Conservation (phyloP, 2,888 invertebrate species). For the Acanthopleura granulata region DNA sequence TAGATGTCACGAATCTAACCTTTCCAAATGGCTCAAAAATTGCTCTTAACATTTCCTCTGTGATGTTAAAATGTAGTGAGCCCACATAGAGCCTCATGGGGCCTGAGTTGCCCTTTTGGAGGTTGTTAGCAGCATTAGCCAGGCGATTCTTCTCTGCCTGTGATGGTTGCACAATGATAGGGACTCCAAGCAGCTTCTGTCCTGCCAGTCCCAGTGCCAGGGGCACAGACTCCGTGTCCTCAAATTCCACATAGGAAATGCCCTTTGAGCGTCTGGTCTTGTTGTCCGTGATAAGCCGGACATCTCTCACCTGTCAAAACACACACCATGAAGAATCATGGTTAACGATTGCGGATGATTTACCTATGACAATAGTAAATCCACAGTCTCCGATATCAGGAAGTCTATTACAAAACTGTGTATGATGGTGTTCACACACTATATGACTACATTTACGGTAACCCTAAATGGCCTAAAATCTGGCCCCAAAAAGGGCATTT, state of each 20-base stretch:
- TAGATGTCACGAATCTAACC: conserved; percentile 47
- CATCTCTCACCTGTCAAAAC: conserved; percentile 81
- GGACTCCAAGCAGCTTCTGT: conserved; percentile 94
- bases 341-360: no score
- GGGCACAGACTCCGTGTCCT: conserved; percentile 96
- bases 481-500: no score
- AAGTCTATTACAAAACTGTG: no score
- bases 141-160: conserved; percentile 83
- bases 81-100: conserved; percentile 98
- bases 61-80: conserved; percentile 97
- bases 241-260: conserved; percentile 99
- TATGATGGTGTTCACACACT: no score
- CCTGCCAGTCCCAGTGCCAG: conserved; percentile 95
- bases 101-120: conserved; percentile 72
- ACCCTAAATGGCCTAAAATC: no score
- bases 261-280: conserved; percentile 99
- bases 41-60: conserved; percentile 97
- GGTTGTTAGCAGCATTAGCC: conserved; percentile 59
- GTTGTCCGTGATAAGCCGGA: conserved; percentile 97
- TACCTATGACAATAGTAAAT: no score
- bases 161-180: conserved; percentile 98
- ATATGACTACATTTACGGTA: no score
- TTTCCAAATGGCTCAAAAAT: conserved; percentile 99
- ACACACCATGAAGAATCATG: not conserved
- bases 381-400: no score